These are phyloP conservation scores for Stigmatopora argus DNA, from an alignment of 2,113 vertebrate species.

Conservation along the genomic window DNA sequence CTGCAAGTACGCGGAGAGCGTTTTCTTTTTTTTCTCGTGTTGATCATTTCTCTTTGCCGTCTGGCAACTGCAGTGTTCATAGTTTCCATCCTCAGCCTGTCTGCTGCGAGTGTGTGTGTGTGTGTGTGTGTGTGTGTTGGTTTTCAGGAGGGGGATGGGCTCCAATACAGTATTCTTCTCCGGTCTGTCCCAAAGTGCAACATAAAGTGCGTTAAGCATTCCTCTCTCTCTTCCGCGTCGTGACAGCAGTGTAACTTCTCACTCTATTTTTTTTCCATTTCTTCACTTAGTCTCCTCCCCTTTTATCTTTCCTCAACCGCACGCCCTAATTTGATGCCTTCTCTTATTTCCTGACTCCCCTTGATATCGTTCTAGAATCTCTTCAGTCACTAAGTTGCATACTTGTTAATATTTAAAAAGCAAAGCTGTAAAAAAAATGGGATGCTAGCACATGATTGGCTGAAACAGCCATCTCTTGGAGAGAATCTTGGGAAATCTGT, in stretches of 20 bases:
- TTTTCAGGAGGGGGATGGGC: constrained; percentile 39
- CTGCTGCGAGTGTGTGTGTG: constrained; percentile 22
- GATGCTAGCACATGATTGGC: constrained; percentile 5
- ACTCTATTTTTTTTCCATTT: constrained; percentile 40
- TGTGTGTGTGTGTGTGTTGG: constrained; percentile 35
- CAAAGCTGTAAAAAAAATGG: too few species aligned
- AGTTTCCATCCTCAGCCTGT: constrained; percentile 60
- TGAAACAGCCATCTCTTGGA: constrained; percentile 18
- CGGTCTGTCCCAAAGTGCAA: constrained; percentile 38
- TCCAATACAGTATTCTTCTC: constrained; percentile 53
- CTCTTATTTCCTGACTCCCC: neutral
- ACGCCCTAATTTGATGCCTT: constrained; percentile 6
- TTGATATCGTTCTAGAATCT: neutral
- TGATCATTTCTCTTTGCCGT: constrained; percentile 47
- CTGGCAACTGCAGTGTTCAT: constrained; percentile 56
- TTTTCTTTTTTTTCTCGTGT: constrained; percentile 17
- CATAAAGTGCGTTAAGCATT: constrained; percentile 42
- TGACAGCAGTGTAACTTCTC: constrained; percentile 31
- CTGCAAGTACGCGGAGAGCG: neutral
- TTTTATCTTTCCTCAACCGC: constrained; percentile 13
- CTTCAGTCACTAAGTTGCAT: neutral
- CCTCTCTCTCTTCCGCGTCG: constrained; percentile 38
- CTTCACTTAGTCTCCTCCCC: constrained; percentile 32
- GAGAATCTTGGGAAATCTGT: neutral
- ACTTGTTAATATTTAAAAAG: neutral